phyloP scores from a whole-genome alignment of 2,888 invertebrate species.

The Linnaemya vulpina region DNA sequence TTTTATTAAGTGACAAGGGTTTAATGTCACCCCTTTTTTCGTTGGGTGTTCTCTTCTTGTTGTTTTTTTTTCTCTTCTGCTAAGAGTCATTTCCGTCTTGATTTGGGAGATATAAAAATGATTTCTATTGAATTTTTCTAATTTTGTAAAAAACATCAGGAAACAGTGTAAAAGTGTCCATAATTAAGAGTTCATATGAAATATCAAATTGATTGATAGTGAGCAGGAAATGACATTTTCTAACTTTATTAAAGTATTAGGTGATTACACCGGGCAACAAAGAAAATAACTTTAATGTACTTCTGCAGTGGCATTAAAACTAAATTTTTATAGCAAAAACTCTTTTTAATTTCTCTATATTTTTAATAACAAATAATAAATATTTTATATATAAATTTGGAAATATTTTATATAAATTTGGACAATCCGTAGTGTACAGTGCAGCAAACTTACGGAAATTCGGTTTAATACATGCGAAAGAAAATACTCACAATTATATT shows the following conservation, averaged over 20 bases:
- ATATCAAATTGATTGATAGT: background rate
- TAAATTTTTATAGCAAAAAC: too few species aligned
- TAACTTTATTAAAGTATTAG: background rate
- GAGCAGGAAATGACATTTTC: background rate
- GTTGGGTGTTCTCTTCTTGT: slow-evolving; percentile 17
- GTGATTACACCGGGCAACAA: background rate
- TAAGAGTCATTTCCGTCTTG: slow-evolving; percentile 66
- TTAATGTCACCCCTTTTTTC: slow-evolving; percentile 63
- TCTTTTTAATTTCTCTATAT: too few species aligned
- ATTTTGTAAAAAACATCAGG: slow-evolving; percentile 5
- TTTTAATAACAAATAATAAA: too few species aligned
- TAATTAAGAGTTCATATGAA: slow-evolving; percentile 39
- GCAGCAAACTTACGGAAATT: too few species aligned
- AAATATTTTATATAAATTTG: too few species aligned
- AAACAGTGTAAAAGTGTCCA: slow-evolving; percentile 21
- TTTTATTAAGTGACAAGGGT: slow-evolving; percentile 68
- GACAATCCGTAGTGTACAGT: too few species aligned
- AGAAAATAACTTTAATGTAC: too few species aligned
- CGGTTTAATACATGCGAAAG: too few species aligned
- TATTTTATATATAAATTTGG: too few species aligned
- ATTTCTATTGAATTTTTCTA: slow-evolving; percentile 54
- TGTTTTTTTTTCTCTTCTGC: background rate
- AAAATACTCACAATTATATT: too few species aligned
- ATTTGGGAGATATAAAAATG: slow-evolving; percentile 55
- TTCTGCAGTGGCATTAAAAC: too few species aligned